Evolutionary conservation across 2,888 invertebrate genomes (phyloP), one percentile per base, ranked within the genome.

Genomic region (Pedicia rivosa): DNA sequence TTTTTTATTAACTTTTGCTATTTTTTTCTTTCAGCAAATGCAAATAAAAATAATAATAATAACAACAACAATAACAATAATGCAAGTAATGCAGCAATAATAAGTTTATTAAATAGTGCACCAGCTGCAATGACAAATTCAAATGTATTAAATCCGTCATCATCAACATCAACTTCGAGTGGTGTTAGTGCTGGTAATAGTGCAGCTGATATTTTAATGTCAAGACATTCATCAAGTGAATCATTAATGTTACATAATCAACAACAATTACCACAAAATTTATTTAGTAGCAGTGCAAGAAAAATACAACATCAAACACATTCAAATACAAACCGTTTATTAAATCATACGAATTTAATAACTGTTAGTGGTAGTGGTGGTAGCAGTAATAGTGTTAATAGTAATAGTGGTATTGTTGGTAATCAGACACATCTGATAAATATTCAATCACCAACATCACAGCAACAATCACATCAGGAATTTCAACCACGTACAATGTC

Each of bases 51-150:
- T 17, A 17, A 12, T 77, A 78, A 54, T 79, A 79, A 53, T 72
- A 73, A 46, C 56, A 57, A 17, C 55, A 56, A 27, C 55, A 62
- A 44, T 56, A 48, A 46, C 52, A n/a, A 17, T 10, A 16, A 25
- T 40, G 32, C 42, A 39, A 40, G 42, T 44, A 80, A 81, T 54
- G 73, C 81, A 3, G 78, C 81, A 8, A 82, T 82, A 50, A 66
- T 80, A 42, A 83, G 80, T 59, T 59, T 83, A 37, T 57, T 83
- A 41, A 83, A 83, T 56, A 81, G 79, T 51, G 76, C 78, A 17
- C 79, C 81, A 28, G 78, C 78, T 40, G 76, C 77, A 40, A 72
- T 72, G 72, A 74, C 75, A 3, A 76, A 70, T 48, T 64, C 67
- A 26, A 67, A 69, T 8, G 66, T 66, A 29, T n/a, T n/a, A n/a